A percentile compares a stretch with the other conserved stretches of the same genome.
Conservation (phyloP, 2,113 vertebrate species). For the Chiloscyllium plagiosum region DNA sequence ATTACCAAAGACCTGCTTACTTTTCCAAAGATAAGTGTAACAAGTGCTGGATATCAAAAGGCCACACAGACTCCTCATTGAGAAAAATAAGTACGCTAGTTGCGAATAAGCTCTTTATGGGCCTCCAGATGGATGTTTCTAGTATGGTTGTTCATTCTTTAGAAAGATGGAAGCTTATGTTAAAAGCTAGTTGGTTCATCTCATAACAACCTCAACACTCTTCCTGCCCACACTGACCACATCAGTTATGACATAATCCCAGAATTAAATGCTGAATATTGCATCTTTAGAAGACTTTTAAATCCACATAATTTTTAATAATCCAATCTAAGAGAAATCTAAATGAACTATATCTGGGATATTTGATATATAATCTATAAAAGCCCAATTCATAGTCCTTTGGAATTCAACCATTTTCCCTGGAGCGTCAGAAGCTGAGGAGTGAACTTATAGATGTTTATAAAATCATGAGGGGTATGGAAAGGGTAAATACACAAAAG, state of each 20-base stretch:
- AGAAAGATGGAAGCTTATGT: not conserved
- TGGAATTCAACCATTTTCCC: not conserved
- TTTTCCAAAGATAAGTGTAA: no score
- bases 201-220: not conserved
- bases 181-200: not conserved
- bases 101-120: no score
- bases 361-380: not conserved
- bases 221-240: not conserved
- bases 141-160: not conserved
- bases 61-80: no score
- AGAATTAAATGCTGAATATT: not conserved
- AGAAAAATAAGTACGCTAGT: no score
- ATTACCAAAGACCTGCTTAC: no score
- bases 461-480: no score
- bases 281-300: not conserved
- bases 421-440: no score
- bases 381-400: not conserved
- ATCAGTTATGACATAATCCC: not conserved
- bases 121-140: no score
- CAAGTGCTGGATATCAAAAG: no score
- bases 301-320: not conserved
- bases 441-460: no score
- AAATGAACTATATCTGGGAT: not conserved
- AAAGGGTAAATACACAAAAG: no score
- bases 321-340: not conserved